Evolutionary conservation across 2,888 invertebrate species (phyloP).

Genomic region (Sesamia inferens): DNA sequence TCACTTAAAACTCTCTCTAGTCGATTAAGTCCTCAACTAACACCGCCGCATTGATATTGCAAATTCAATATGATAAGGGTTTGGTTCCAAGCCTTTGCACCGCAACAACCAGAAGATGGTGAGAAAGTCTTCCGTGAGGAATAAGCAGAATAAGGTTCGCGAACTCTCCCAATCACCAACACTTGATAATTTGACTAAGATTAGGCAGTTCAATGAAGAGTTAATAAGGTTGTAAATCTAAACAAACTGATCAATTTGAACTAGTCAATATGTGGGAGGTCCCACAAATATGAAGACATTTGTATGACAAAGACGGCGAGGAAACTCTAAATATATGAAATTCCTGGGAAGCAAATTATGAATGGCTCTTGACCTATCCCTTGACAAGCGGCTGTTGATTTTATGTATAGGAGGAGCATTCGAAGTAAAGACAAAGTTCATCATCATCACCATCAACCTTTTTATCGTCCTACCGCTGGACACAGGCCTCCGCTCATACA

Average conservation of each 20-base stretch:
- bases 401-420: neutral
- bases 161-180: neutral
- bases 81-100: conserved; percentile 16
- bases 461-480: too few species aligned
- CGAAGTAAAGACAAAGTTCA: neutral
- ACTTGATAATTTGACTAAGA: neutral
- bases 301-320: neutral
- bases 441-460: too few species aligned
- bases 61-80: conserved; percentile 29
- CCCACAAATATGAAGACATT: too few species aligned
- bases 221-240: neutral
- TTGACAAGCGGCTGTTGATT: neutral
- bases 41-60: conserved; percentile 14
- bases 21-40: conserved; percentile 25
- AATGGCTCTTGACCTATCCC: neutral
- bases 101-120: neutral
- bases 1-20: conserved; percentile 28
- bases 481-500: too few species aligned
- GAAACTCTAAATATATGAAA: neutral
- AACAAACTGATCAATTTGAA: neutral
- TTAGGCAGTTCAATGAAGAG: too few species aligned
- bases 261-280: too few species aligned
- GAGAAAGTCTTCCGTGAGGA: neutral
- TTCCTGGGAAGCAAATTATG: neutral
- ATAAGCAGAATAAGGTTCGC: neutral